These are phyloP conservation scores for Megaleporinus macrocephalus DNA, from an alignment of 2,113 vertebrate species.

Conservation along the genomic window DNA sequence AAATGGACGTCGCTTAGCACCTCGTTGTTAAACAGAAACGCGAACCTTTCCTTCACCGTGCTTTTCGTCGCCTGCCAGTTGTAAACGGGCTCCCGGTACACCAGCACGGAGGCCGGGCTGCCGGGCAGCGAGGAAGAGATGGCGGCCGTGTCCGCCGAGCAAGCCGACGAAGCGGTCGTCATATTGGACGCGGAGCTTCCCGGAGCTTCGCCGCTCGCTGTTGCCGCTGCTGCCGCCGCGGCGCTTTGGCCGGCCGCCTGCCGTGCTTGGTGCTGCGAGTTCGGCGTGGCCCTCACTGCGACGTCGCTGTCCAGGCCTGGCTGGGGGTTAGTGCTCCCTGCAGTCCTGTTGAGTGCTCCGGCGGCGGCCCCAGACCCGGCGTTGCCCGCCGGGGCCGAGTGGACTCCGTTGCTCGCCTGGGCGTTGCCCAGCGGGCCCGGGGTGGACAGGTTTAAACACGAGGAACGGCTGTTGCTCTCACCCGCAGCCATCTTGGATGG, in stretches of 20 bases:
- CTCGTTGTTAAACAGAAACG: constrained; percentile 90
- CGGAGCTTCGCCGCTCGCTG: constrained; percentile 46
- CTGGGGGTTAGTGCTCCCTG: constrained; percentile 62
- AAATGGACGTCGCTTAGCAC: constrained; percentile 91
- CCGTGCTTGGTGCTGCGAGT: constrained; percentile 56
- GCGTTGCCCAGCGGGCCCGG: constrained; percentile 64
- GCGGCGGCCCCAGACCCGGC: constrained; percentile 59
- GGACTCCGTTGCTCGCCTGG: constrained; percentile 61
- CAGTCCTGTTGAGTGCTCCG: constrained; percentile 44
- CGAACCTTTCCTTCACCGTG: constrained; percentile 87
- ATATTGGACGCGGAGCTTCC: constrained; percentile 55
- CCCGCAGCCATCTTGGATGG: constrained; percentile 84
- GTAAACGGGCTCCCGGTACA: constrained; percentile 82
- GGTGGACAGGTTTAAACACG: constrained; percentile 62
- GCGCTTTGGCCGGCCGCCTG: constrained; percentile 57
- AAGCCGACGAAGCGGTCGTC: constrained; percentile 53
- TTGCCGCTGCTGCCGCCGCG: constrained; percentile 41
- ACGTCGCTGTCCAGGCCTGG: constrained; percentile 19
- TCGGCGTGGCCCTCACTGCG: constrained; percentile 38
- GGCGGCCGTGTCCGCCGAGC: constrained; percentile 57
- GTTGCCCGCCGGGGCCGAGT: constrained; percentile 63
- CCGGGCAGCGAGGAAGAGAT: constrained; percentile 65
- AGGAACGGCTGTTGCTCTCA: constrained; percentile 71
- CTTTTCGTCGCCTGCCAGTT: constrained; percentile 89
- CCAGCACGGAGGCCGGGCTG: constrained; percentile 70